Conservation (phyloP, 2,113 vertebrate species). For the Siniperca knerii region DNA sequence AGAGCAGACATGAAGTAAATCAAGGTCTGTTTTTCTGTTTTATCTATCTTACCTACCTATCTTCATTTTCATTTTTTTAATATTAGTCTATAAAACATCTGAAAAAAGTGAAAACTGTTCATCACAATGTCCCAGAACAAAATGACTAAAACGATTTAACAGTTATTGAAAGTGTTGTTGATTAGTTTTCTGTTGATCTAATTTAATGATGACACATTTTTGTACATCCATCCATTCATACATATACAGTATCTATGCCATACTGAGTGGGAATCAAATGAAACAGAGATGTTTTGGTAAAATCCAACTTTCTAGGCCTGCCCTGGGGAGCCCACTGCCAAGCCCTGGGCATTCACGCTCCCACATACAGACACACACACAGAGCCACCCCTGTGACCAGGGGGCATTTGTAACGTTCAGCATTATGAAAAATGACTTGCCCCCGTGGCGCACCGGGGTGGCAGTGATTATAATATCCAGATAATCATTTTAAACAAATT, state of each 20-base stretch:
- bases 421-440: conserved; percentile 83
- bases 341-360: conserved; percentile 4
- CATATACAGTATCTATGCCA: background rate
- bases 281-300: background rate
- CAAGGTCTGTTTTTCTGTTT: background rate
- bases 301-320: conserved; percentile 2
- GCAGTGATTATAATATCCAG: conserved; percentile 89
- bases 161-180: background rate
- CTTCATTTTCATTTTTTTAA: background rate
- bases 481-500: conserved; percentile 96
- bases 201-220: fast-evolving
- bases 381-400: conserved; percentile 76
- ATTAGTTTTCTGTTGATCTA: background rate
- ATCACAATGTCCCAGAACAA: background rate
- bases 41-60: background rate
- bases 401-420: conserved; percentile 84
- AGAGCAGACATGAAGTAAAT: conserved; percentile 3
- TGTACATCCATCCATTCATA: too few species aligned
- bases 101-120: background rate
- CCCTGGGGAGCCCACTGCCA: conserved; percentile 21
- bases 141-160: background rate
- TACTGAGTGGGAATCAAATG: background rate
- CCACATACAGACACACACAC: conserved; percentile 17
- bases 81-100: background rate
- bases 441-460: conserved; percentile 78